Evolutionary conservation across 2,797 vertebrate species (phyloP), one percentile per base, ranked within the genome.

Genomic region (Poeciliopsis presidionis): DNA sequence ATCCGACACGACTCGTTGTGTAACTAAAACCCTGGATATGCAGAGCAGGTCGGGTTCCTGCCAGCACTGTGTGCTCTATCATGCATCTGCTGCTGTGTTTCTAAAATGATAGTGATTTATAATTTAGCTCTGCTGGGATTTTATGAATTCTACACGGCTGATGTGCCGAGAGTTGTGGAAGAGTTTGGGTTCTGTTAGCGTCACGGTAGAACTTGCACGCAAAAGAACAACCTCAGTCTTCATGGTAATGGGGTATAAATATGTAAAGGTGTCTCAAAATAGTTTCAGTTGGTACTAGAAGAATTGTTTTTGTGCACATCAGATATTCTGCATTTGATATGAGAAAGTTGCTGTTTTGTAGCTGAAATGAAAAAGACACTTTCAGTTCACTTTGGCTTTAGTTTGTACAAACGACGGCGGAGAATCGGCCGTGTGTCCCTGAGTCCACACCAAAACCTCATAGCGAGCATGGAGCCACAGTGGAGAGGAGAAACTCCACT

Each of bases 81-180:
- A 75, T 16, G 43, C 59, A 65, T 45, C 28, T 13, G 30, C 30
- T 33, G 46, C n/a, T 25, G n/a, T 76, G 61, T 76, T 75, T 63
- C 16, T 63, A 49, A 59, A 75, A 75, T 74, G 45, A 72, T n/a
- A 45, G 28, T 61, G 13, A 75, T 75, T 9, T 46, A 74, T 74
- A 43, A 74, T 74, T 59, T 43, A 74, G 39, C 3, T 11, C 25
- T 12, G 14, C 39, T 59, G 71, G 18, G 12, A 3, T 18, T 11
- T 43, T 74, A 41, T 74, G 4, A 55, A 28, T 74, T 30, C 18
- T 39, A 20, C 36, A 43, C 5, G 51, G 14, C 39, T 16, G 51
- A 57, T 0, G 36, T 41, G 13, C 36, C 28, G 36, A 39, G 7
- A 41, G 63, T 41, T 67, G 25, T 25, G 13, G 51, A 36, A 43